A percentile compares a stretch with the other conserved stretches of the same genome.
Conservation (phyloP, 2,797 vertebrate species). For the Distichodus sexfasciatus region DNA sequence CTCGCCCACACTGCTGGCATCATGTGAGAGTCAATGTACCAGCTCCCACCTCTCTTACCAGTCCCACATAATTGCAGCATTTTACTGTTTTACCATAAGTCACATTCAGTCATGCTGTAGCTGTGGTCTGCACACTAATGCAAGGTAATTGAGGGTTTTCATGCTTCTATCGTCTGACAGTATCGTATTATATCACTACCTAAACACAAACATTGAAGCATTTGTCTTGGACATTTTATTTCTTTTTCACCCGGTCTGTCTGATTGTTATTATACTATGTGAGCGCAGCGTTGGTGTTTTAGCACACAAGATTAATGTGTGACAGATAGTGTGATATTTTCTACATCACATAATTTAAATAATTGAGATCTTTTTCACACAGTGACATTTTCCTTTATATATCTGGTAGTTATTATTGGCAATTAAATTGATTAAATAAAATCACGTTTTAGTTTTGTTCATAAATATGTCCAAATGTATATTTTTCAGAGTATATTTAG, state of each 20-base stretch:
- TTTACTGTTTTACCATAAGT: background rate
- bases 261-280: too few relatives aligned
- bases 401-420: too few relatives aligned
- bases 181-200: background rate
- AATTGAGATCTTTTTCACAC: too few relatives aligned
- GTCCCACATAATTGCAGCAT: background rate
- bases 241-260: background rate
- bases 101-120: background rate
- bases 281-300: too few relatives aligned
- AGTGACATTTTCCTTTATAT: too few relatives aligned
- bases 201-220: background rate
- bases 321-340: too few relatives aligned
- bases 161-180: background rate
- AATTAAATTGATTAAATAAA: too few relatives aligned
- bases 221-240: background rate
- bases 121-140: background rate
- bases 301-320: too few relatives aligned
- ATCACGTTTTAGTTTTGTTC: too few relatives aligned
- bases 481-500: too few relatives aligned
- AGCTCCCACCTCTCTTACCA: background rate
- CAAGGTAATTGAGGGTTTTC: background rate
- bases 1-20: conserved; percentile 28
- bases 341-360: too few relatives aligned
- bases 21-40: conserved; percentile 7
- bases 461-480: too few relatives aligned